Evolutionary conservation across 1,140 invertebrate species (phyloP).

Genomic region (Leptestheria dahalacensis): DNA sequence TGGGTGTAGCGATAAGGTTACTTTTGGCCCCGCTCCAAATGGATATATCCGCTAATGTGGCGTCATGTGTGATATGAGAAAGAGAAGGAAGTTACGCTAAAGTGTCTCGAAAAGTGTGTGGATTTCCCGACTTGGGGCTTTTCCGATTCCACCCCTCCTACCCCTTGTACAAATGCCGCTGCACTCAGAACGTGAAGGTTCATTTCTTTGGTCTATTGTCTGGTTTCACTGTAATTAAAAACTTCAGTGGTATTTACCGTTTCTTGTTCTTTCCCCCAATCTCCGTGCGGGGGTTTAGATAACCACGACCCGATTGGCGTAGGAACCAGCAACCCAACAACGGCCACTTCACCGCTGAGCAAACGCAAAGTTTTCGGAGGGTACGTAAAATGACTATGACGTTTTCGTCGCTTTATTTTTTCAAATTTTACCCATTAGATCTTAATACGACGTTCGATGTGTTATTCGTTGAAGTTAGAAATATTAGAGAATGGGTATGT

Average conservation of each 20-base stretch:
- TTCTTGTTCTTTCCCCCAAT: slow-evolving; percentile 30
- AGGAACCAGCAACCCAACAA: slow-evolving; percentile 33
- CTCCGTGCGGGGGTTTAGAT: too few relatives aligned
- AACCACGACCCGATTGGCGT: slow-evolving; percentile 36
- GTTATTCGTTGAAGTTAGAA: too few relatives aligned
- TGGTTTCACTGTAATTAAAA: not conserved
- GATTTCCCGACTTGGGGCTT: too few relatives aligned
- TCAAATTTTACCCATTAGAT: not conserved
- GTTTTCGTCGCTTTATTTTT: slow-evolving; percentile 2
- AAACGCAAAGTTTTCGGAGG: slow-evolving; percentile 62
- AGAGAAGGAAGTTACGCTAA: too few relatives aligned
- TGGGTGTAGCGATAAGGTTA: not conserved
- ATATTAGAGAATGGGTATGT: too few relatives aligned
- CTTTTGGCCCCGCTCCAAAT: not conserved
- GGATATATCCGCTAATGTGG: not conserved
- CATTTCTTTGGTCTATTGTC: too few relatives aligned
- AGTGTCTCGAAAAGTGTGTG: too few relatives aligned
- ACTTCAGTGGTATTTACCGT: slow-evolving; percentile 18
- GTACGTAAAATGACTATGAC: slow-evolving; percentile 37
- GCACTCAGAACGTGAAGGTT: too few relatives aligned
- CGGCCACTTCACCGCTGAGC: slow-evolving; percentile 49
- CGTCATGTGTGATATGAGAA: not conserved
- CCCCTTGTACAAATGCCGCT: too few relatives aligned
- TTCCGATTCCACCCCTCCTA: too few relatives aligned
- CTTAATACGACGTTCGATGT: too few relatives aligned